These are phyloP conservation scores for Tenualosa thibaudeaui DNA, from an alignment of 2,797 vertebrate genomes.

Conservation along the genomic window DNA sequence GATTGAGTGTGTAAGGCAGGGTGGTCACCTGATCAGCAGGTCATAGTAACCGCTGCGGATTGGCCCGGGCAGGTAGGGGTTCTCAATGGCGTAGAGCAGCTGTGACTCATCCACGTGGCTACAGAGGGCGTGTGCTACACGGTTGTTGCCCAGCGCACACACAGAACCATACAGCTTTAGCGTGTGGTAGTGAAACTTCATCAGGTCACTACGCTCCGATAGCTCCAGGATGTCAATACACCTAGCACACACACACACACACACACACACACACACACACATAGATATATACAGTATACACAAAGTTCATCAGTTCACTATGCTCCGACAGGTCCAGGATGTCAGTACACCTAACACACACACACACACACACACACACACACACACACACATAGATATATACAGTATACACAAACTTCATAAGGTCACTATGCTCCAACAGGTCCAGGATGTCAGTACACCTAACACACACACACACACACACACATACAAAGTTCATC, in stretches of 20 bases:
- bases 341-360: conserved; percentile 82
- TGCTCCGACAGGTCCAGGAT: conserved; percentile 90
- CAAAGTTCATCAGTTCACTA: conserved; percentile 83
- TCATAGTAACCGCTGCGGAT: conserved; percentile 92
- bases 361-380: not conserved
- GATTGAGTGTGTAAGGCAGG: too few relatives aligned
- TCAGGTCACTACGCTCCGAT: conserved; percentile 82
- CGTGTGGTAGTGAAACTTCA: conserved; percentile 92
- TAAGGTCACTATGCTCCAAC: conserved; percentile 82
- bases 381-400: not conserved
- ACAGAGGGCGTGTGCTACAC: conserved; percentile 90
- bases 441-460: conserved; percentile 94
- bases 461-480: conserved; percentile 58
- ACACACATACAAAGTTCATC: conserved; percentile 74
- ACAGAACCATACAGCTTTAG: conserved; percentile 89
- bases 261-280: not conserved
- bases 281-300: too few relatives aligned
- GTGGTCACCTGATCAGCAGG: conserved; percentile 77
- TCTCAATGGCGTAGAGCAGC: conserved; percentile 90
- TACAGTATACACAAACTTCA: conserved; percentile 86
- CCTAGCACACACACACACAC: conserved; percentile 58
- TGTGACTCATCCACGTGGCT: conserved; percentile 94
- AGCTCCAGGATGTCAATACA: conserved; percentile 94
- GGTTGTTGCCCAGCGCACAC: conserved; percentile 95
- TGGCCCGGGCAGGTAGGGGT: conserved; percentile 86